Evolutionary conservation across 2,113 vertebrate species (phyloP), one percentile per base, ranked within the genome.

Genomic region (Tinamus guttatus): DNA sequence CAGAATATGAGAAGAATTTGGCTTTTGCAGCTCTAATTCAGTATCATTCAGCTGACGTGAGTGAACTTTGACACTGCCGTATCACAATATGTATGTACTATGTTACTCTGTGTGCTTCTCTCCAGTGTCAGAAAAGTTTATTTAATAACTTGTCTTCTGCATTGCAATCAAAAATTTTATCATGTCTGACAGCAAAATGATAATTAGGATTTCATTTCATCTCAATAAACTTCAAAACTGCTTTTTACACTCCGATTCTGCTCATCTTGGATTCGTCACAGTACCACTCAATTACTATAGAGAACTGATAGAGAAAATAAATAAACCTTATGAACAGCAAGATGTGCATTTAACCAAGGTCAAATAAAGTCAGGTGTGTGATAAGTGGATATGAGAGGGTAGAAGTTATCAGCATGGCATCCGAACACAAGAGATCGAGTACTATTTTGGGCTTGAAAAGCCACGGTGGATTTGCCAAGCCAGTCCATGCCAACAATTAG

Each of bases 241-340:
- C 14, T n/a, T 34, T 56, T 82, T n/a, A 47, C 6, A 45, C 11
- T 41, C 27, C n/a, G 81, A 24, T 5, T 69, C 60, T 28, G n/a
- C 13, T 87, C 8, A 30, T n/a, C 43, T 49, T 85, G 28, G 24
- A 56, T 56, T 91, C 24, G 69, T 56, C 65, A 9, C 18, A 64
- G 36, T 47, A 60, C 24, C 69, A 5, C 81, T 87, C 84, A 64
- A n/a, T 67, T 59, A 9, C 40, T 43, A 11, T 4, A 12, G 19
- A 89, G 40, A 78, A 65, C 1, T 60, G 22, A 65, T 2, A 75
- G 13, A 58, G 51, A 60, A 83, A 81, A 5, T 0, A 0, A 69
- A 27, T 8, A 60, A 59, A 7, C n/a, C 60, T 65, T 38, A 38
- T 20, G 18, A 81, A 36, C 9, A 41, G 13, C 5, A 5, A 78